Conservation (phyloP, 2,113 vertebrate species). For the Apteryx owenii region DNA sequence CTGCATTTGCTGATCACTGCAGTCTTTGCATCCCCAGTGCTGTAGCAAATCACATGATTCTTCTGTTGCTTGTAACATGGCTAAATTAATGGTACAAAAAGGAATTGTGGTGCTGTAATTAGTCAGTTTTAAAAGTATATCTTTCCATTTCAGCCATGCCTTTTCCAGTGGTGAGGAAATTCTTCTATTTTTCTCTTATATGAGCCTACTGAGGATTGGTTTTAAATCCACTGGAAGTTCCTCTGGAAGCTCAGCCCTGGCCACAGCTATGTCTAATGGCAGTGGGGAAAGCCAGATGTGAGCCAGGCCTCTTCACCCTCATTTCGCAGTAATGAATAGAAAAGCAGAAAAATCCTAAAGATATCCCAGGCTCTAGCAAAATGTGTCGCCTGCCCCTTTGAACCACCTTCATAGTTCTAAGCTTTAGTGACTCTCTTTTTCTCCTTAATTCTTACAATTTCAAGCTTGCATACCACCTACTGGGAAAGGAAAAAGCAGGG, state of each 20-base stretch:
- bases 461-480: rapidly evolving
- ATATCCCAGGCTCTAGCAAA: rapidly evolving
- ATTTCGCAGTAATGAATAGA: neutral
- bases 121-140: neutral
- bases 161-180: neutral
- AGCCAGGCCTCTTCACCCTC: neutral
- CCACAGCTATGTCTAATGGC: neutral
- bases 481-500: neutral
- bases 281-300: neutral
- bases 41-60: neutral
- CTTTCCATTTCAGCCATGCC: neutral
- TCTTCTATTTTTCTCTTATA: neutral
- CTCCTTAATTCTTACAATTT: neutral
- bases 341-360: neutral
- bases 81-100: neutral
- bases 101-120: neutral
- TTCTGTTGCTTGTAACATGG: neutral
- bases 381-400: neutral
- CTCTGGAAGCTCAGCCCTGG: neutral
- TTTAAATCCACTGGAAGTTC: neutral
- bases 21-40: neutral
- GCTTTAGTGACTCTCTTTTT: neutral
- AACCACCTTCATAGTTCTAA: neutral
- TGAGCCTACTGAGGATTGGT: neutral
- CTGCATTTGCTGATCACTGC: neutral